phyloP scores from a whole-genome alignment of 2,113 vertebrate genomes.

The Boulengeromyrus knoepffleri region DNA sequence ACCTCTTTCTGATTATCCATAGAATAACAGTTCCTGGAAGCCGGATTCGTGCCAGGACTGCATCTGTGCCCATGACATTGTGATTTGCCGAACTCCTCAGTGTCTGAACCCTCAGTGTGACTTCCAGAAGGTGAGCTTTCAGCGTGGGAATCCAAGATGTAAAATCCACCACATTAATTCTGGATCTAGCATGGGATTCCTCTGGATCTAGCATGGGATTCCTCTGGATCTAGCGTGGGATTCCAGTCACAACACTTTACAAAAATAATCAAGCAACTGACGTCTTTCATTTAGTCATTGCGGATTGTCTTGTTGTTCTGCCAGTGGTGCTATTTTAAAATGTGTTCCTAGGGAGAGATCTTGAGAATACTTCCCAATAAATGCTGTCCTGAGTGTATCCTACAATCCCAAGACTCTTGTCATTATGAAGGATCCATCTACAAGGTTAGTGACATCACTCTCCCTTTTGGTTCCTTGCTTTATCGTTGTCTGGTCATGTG shows the following conservation, averaged over 20 bases:
- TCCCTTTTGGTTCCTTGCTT: conserved; percentile 1
- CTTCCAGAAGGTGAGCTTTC: conserved; percentile 69
- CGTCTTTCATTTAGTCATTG: not conserved
- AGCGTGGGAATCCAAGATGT: not conserved
- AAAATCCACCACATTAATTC: not conserved
- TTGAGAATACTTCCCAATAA: conserved; percentile 70
- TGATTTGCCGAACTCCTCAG: conserved; percentile 61
- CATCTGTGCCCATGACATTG: conserved; percentile 62
- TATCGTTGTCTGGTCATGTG: conserved; percentile 27
- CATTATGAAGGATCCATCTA: conserved; percentile 62
- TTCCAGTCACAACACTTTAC: not conserved
- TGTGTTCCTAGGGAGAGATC: conserved; percentile 69
- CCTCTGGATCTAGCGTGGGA: not conserved
- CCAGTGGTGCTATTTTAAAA: conserved; percentile 22
- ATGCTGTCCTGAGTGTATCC: conserved; percentile 79
- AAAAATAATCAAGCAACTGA: not conserved
- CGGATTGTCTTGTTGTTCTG: not conserved
- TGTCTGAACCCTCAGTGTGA: conserved; percentile 77
- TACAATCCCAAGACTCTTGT: conserved; percentile 61
- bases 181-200: not conserved
- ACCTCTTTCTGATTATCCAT: conserved; percentile 38
- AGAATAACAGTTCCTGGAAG: conserved; percentile 82
- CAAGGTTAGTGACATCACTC: conserved; percentile 61
- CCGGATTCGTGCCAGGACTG: conserved; percentile 79
- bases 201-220: not conserved